Conservation (phyloP, 2,113 vertebrate genomes). For the Oplegnathus fasciatus region DNA sequence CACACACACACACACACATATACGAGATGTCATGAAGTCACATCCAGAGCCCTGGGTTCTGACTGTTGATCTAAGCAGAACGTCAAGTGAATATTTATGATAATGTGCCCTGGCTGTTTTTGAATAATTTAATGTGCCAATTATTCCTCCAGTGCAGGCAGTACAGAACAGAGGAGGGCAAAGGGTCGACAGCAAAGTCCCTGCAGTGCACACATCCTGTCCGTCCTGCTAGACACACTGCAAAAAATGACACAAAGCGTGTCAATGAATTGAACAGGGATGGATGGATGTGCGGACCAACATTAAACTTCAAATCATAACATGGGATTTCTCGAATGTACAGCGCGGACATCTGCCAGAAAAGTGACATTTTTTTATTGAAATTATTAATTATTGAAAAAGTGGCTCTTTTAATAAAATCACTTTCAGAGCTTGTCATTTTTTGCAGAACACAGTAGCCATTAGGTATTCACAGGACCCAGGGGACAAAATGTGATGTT, state of each 20-base stretch:
- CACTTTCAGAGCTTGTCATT: not conserved
- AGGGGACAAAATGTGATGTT: slow-evolving; percentile 42
- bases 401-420: not conserved
- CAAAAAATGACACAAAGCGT: slow-evolving; percentile 16
- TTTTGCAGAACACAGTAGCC: slow-evolving; percentile 18
- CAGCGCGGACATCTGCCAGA: not conserved
- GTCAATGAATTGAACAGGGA: slow-evolving; percentile 3
- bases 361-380: not conserved
- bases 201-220: slow-evolving; percentile 49
- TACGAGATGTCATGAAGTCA: slow-evolving; percentile 55
- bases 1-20: slow-evolving; percentile 1
- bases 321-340: not conserved
- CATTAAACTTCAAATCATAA: not conserved
- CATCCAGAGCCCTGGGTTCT: slow-evolving; percentile 58
- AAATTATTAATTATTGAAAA: slow-evolving; percentile 11
- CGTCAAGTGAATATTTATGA: slow-evolving; percentile 79
- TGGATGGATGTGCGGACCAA: not conserved
- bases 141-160: slow-evolving; percentile 69
- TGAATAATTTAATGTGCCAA: slow-evolving; percentile 79
- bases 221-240: slow-evolving; percentile 18
- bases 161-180: slow-evolving; percentile 63
- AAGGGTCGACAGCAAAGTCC: slow-evolving; percentile 67
- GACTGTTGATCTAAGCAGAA: slow-evolving; percentile 79
- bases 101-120: slow-evolving; percentile 74
- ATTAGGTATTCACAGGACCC: slow-evolving; percentile 30